Evolutionary conservation across 2,797 vertebrate genomes (phyloP), one percentile per base, ranked within the genome.

Genomic region (Acomys russatus): DNA sequence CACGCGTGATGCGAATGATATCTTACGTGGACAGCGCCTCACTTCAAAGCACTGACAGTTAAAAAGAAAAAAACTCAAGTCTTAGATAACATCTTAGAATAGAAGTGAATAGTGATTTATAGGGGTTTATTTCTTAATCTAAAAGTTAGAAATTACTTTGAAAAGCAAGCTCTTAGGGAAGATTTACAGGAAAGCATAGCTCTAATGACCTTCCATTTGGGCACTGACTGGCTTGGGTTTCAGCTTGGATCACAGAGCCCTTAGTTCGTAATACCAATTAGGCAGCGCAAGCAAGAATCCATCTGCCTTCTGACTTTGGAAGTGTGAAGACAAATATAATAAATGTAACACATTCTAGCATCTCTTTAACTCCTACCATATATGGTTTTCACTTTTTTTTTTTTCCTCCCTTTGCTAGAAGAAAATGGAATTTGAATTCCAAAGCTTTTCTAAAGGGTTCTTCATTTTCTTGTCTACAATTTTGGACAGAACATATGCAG

Each of bases 281-380:
- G 93, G 71, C 54, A 92, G 18, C 2, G 3, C 18, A 94, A 92
- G 94, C 74, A 92, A 88, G 97, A 96, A 95, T 82, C 18, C 68
- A 96, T 44, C 90, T 97, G 79, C 73, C 79, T 95, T 88, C 93
- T 93, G 82, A 92, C 44, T 97, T 77, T 80, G 83, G 77, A 94
- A 82, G 56, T 51, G 95, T 70, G 84, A 94, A 89, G 66, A 94
- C 0, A 2, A 90, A 92, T 79, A 95, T 15, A 85, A 86, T 44
- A 92, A 88, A 85, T 88, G 54, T 80, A 95, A 94, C 5, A 90
- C 17, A 90, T 68, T 74, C 63, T 64, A 94, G 66, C 33, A 80
- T 83, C 87, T 92, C 56, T 68, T 61, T 96, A 77, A 91, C 22
- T 86, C 66, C 49, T 20, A 61, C 17, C 35, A 74, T 9, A 59